Conservation (phyloP, 2,113 vertebrate species). For the Cromileptes altivelis region DNA sequence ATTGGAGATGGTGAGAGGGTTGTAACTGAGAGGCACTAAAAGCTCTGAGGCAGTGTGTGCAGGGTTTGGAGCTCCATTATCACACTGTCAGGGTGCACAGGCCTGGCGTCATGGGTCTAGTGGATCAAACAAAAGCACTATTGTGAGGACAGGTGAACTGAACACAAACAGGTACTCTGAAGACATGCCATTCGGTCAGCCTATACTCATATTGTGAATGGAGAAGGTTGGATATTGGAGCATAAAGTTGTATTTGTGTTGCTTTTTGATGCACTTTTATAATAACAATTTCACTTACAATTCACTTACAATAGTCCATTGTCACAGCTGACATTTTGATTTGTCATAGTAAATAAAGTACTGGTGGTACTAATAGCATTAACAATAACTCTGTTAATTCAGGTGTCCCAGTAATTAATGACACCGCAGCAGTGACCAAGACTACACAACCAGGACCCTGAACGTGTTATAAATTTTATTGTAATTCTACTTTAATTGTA, state of each 20-base stretch:
- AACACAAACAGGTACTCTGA: constrained; percentile 32
- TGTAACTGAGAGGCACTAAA: constrained; percentile 59
- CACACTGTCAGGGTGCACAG: constrained; percentile 61
- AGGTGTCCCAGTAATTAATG: too few relatives aligned
- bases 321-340: too few relatives aligned
- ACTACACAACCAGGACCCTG: too few relatives aligned
- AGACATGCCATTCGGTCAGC: neutral
- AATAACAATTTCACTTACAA: too few relatives aligned
- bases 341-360: too few relatives aligned
- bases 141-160: constrained; percentile 67
- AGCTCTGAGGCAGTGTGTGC: constrained; percentile 56
- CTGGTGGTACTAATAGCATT: too few relatives aligned
- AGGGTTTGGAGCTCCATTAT: constrained; percentile 72
- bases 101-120: constrained; percentile 78
- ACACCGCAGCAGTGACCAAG: too few relatives aligned
- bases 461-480: too few relatives aligned
- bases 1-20: constrained; percentile 65
- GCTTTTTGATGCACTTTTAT: neutral
- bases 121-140: constrained; percentile 76
- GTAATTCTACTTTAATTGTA: too few relatives aligned
- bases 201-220: neutral
- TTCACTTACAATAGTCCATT: too few relatives aligned
- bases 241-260: neutral
- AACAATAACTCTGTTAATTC: too few relatives aligned
- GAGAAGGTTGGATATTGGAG: neutral